phyloP scores from a whole-genome alignment of 2,797 vertebrate genomes.

The Enteromius viviparus region DNA sequence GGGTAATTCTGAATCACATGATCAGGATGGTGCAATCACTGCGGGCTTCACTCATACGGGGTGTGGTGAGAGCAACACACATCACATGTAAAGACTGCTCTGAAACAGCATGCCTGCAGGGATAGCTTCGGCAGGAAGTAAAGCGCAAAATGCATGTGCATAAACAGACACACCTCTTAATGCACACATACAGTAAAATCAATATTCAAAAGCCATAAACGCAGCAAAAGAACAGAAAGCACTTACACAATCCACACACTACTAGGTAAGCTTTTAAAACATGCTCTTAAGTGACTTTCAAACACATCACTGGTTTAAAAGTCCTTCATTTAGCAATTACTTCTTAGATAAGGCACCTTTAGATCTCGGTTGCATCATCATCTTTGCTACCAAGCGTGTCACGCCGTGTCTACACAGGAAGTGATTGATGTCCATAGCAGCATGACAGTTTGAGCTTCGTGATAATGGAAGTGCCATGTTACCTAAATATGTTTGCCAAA shows the following conservation, averaged over 20 bases:
- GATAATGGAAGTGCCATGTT: not conserved
- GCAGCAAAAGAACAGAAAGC: conserved; percentile 16
- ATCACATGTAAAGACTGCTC: conserved; percentile 13
- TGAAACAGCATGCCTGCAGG: conserved; percentile 28
- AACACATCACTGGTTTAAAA: not conserved
- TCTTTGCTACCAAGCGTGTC: not conserved
- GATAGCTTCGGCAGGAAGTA: conserved; percentile 18
- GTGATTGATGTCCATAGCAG: conserved; percentile 13
- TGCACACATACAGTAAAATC: not conserved
- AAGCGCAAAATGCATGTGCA: conserved; percentile 13
- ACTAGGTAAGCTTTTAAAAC: not conserved
- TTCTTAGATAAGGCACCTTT: not conserved
- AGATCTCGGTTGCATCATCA: not conserved
- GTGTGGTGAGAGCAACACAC: not conserved
- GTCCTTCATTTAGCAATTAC: not conserved
- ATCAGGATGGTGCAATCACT: conserved; percentile 28
- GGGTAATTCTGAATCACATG: not conserved
- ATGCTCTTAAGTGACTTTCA: not conserved
- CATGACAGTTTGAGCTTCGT: not conserved
- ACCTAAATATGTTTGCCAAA: not conserved
- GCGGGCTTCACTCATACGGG: conserved; percentile 13
- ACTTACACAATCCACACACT: not conserved
- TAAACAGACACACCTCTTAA: not conserved
- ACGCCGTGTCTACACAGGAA: not conserved
- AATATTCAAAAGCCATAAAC: conserved; percentile 17